phyloP scores from a whole-genome alignment of 2,113 vertebrate genomes.

The Tragelaphus buxtoni region DNA sequence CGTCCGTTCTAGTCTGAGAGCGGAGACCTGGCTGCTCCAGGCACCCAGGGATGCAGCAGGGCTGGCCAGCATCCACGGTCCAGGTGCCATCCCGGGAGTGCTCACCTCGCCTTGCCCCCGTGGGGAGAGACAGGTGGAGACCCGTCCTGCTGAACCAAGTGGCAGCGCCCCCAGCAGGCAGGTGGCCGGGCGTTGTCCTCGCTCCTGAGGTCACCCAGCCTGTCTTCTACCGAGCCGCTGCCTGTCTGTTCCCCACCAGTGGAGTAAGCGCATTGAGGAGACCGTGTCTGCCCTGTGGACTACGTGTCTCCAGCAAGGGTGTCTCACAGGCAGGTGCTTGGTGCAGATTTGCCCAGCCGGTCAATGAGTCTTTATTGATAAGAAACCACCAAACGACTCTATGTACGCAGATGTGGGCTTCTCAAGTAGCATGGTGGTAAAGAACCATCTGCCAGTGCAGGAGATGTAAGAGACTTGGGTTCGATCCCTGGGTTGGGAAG shows the following conservation, averaged over 20 bases:
- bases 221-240: fast-evolving
- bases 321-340: no score
- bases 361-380: background rate
- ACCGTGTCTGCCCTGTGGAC: fast-evolving
- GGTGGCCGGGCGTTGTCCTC: background rate
- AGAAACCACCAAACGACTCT: background rate
- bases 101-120: background rate
- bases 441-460: background rate
- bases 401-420: background rate
- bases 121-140: background rate
- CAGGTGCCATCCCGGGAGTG: fast-evolving
- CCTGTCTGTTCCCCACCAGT: background rate
- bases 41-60: fast-evolving
- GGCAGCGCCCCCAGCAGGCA: background rate
- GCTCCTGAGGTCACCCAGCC: fast-evolving
- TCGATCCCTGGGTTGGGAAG: background rate
- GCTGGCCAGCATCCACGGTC: background rate
- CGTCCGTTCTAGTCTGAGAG: background rate
- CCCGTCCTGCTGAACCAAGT: fast-evolving
- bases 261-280: fast-evolving
- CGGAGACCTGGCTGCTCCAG: fast-evolving
- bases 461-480: background rate
- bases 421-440: background rate
- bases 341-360: fast-evolving
- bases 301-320: fast-evolving